These are phyloP conservation scores for Mobula hypostoma DNA, from an alignment of 2,113 vertebrate species.

Conservation along the genomic window DNA sequence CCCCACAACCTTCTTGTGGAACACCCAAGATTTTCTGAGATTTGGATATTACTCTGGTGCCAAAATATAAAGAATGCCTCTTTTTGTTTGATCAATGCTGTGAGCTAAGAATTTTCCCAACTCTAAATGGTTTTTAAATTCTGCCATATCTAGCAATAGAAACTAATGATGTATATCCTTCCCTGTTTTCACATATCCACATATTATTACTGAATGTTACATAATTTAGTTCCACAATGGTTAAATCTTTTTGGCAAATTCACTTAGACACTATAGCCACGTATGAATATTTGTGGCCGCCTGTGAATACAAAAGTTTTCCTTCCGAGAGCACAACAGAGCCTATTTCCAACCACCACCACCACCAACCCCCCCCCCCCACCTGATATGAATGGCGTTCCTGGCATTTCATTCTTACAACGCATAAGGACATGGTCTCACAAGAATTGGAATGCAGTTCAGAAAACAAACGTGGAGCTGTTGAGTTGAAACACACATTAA, in stretches of 20 bases:
- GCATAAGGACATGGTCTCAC: conserved; percentile 13
- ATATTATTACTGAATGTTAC: neutral
- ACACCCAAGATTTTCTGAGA: neutral
- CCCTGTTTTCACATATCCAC: neutral
- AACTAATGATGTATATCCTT: no score
- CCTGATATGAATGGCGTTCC: conserved; percentile 20
- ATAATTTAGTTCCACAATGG: neutral
- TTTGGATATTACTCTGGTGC: neutral
- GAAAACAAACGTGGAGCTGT: conserved; percentile 15
- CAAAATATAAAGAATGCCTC: neutral
- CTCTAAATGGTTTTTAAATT: neutral
- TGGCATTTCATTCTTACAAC: conserved; percentile 33
- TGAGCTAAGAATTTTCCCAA: conserved; percentile 1
- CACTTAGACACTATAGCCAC: conserved; percentile 15
- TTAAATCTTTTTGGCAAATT: conserved; percentile 1
- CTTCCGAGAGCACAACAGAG: conserved; percentile 6
- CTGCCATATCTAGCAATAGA: neutral
- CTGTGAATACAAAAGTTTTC: conserved; percentile 31
- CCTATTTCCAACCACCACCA: neutral
- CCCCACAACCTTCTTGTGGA: conserved; percentile 3
- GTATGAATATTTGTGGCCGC: conserved; percentile 34
- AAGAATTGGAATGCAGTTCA: neutral
- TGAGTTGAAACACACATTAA: conserved; percentile 5
- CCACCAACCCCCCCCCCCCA: neutral
- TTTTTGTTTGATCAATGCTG: neutral